Base-by-base conservation (phyloP, 2,113 vertebrate genomes). In the Butorides virescens region DNA sequence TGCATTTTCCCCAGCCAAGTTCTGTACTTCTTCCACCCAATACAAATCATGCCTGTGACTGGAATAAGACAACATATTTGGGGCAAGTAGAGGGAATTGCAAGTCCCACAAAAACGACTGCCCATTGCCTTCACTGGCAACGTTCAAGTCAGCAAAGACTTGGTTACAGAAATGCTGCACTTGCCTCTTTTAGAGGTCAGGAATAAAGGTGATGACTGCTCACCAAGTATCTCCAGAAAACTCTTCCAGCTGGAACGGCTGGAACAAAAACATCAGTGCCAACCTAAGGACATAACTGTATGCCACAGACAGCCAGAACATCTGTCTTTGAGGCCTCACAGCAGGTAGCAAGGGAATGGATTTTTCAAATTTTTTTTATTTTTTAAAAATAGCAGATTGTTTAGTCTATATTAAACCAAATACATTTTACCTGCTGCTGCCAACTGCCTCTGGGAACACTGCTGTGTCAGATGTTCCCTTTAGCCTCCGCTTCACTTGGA, bases 351-450 rank as follows among this genome's bases (percentile, higher is more conserved):
- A 91, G 73, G 36, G 9, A 87, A 81, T 49, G 16, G 52, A 39
- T 8, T 8, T 39, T 61, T 71, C 1, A 21, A 4, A 12, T 66
- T 30, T 11, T 22, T 27, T 23, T 23, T 25, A 23, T 50, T 65
- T 42, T 19, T n/a, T n/a, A 29, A 10, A 4, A 75, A 68, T 32
- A 75, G 29, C 56, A 90, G 53, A 77, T 56, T 61, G 42, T 68
- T 80, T 82, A 58, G 88, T 82, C 89, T 86, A 46, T 68, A 55
- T 50, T 75, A 44, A 97, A 96, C 63, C 49, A 88, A 59, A 61
- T 62, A 66, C 7, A 72, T 90, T 96, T 53, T 71, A 72, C 39
- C 65, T 75, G 63, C 79, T 87, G 44, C 90, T 96, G 75, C 73
- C 85, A 94, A 49, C 52, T 76, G 82, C n/a, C 53, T 66, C 32